Percentiles rank a stretch among this genome's conserved stretches.
These are phyloP conservation scores for Hippocampus mohnikei DNA, from an alignment of 2,113 vertebrate species.

Conservation along the genomic window DNA sequence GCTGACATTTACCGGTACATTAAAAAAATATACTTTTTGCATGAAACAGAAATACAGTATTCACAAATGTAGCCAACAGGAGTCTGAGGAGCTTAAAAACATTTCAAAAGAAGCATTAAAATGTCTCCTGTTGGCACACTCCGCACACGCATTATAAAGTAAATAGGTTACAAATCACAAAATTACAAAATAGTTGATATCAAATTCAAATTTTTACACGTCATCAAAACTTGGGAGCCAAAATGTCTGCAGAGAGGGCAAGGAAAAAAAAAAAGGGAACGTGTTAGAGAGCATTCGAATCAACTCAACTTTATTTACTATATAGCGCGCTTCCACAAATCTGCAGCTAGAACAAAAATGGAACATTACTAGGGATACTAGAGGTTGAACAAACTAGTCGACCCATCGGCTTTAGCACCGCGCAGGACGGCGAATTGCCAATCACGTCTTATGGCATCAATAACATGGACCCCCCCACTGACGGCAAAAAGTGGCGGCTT, in stretches of 20 bases:
- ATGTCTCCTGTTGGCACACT: background rate
- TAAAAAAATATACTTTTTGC: background rate
- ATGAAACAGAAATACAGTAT: background rate
- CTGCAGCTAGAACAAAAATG: no score
- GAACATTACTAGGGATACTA: no score
- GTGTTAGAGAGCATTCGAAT: background rate
- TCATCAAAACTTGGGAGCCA: constrained; percentile 94
- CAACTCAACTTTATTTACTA: no score
- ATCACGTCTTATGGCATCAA: background rate
- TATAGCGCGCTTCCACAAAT: no score
- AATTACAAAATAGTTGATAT: background rate
- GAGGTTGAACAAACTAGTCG: background rate
- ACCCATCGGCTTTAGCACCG: background rate
- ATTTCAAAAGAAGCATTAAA: background rate
- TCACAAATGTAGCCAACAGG: background rate
- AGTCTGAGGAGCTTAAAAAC: background rate
- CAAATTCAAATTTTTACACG: constrained; percentile 1
- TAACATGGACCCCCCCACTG: background rate
- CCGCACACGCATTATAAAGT: background rate
- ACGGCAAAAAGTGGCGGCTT: background rate
- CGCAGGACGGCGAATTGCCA: background rate
- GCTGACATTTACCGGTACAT: background rate
- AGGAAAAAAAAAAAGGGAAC: constrained; percentile 14
- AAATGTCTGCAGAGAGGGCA: constrained; percentile 79
- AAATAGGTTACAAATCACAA: background rate